phyloP scores from a whole-genome alignment of 2,888 invertebrate genomes.

The Mythimna loreyi region DNA sequence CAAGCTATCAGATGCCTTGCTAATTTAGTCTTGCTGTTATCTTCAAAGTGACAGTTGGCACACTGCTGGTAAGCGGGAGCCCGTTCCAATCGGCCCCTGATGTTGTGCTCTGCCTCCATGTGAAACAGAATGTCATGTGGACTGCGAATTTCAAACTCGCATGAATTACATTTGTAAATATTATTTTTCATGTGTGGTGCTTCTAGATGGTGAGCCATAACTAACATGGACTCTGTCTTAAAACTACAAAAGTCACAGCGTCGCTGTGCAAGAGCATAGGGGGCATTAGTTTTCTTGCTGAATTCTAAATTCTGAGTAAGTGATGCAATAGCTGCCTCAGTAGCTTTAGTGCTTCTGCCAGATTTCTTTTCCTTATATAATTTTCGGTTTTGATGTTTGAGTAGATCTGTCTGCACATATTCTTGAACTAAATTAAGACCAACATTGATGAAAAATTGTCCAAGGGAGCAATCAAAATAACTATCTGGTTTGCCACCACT shows the following conservation, averaged over 20 bases:
- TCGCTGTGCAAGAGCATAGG: conserved; percentile 94
- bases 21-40: conserved; percentile 97
- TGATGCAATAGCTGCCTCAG: conserved; percentile 96
- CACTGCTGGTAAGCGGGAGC: conserved; percentile 98
- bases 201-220: conserved; percentile 97
- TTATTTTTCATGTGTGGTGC: conserved; percentile 98
- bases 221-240: conserved; percentile 96
- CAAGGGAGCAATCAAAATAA: conserved; percentile 97
- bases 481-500: conserved; percentile 91
- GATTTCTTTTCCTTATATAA: conserved; percentile 93
- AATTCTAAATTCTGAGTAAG: conserved; percentile 96
- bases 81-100: conserved; percentile 96
- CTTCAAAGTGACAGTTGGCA: conserved; percentile 98
- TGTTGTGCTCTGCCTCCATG: conserved; percentile 98
- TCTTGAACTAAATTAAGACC: conserved; percentile 98
- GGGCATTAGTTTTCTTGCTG: conserved; percentile 96
- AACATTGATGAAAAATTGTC: conserved; percentile 98
- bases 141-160: conserved; percentile 95
- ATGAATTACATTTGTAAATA: conserved; percentile 96
- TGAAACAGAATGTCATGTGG: conserved; percentile 98
- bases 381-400: conserved; percentile 97
- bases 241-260: conserved; percentile 98
- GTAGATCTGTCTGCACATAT: conserved; percentile 97
- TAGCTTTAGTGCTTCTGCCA: conserved; percentile 93
- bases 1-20: conserved; percentile 97